Base-by-base conservation (phyloP, 92 coral and sea anemone genomes). In the Pocillopora grandis region DNA sequence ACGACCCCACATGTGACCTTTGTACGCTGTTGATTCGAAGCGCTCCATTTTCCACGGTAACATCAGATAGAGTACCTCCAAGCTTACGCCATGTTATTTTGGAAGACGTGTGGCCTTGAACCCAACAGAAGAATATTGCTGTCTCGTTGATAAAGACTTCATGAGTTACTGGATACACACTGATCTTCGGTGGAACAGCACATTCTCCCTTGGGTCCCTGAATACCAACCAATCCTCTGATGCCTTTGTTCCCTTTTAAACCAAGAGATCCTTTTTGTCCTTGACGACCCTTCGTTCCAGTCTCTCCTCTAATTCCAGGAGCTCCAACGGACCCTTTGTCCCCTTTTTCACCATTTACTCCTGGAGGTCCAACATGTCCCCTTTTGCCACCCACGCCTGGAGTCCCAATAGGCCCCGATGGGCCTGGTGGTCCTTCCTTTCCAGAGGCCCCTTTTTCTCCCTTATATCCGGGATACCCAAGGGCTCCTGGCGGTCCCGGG, bases 321-420 rank as follows among this genome's bases (percentile, higher is more conserved):
- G 42, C 19, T 2, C 90, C 93, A 52, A 77, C 36, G 6, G 68
- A 33, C 23, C 93, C 93, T 20, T 49, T 68, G 19, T 80, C 87
- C 12, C 92, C 92, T 57, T 80, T 85, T 18, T 60, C 59, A 15
- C 90, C 90, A 61, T 87, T 60, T 7, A 36, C 1, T 37, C 93
- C 93, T 60, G 65, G 85, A 12, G 79, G 79, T 57, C 93, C 27
- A 27, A 27, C 27, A 27, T 27, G 27, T 27, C 27, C 27, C 27
- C 27, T 27, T 27, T 27, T 27, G 14, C 93, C 93, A 23, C 71
- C 80, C 8, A 58, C 62, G 36, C 90, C 93, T 2, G 55, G 90
- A 13, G 65, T 59, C 10, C 93, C 93, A 5, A 57, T 16, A 58
- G 90, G 86, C 1, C 93, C 93, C 36, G 33, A 88, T 17, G 85